Conservation (phyloP, 2,113 vertebrate species). For the Daboia siamensis region DNA sequence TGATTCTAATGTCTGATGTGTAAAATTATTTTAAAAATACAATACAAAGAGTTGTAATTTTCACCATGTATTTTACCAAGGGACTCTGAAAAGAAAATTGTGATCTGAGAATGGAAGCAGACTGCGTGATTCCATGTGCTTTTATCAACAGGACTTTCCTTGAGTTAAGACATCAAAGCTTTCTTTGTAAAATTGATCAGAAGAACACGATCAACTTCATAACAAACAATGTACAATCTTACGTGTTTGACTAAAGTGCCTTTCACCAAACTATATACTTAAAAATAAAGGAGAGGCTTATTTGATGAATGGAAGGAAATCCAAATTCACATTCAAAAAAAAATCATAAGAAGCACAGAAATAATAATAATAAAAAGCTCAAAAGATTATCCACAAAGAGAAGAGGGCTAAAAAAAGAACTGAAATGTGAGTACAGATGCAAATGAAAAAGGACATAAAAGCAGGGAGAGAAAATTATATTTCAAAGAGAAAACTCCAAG, state of each 20-base stretch:
- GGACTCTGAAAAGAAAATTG: not conserved
- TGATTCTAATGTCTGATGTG: not conserved
- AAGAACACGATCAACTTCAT: slow-evolving; percentile 1
- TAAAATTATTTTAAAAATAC: not conserved
- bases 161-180: not conserved
- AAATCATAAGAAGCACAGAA: not conserved
- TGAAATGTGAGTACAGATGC: not conserved
- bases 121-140: not conserved
- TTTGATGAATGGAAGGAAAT: not conserved
- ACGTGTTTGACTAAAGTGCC: not conserved
- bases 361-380: not conserved
- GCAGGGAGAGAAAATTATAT: not conserved
- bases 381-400: not conserved
- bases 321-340: slow-evolving; percentile 5
- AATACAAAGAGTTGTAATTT: not conserved
- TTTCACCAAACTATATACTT: not conserved
- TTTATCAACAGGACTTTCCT: not conserved
- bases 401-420: not conserved
- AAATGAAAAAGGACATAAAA: not conserved
- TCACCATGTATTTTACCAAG: not conserved
- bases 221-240: not conserved
- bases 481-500: not conserved
- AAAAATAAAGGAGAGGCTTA: not conserved
- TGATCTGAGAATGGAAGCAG: not conserved
- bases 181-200: slow-evolving; percentile 5